Base-by-base conservation (phyloP, 2,888 invertebrate species). In the Rhodophaea formosa region DNA sequence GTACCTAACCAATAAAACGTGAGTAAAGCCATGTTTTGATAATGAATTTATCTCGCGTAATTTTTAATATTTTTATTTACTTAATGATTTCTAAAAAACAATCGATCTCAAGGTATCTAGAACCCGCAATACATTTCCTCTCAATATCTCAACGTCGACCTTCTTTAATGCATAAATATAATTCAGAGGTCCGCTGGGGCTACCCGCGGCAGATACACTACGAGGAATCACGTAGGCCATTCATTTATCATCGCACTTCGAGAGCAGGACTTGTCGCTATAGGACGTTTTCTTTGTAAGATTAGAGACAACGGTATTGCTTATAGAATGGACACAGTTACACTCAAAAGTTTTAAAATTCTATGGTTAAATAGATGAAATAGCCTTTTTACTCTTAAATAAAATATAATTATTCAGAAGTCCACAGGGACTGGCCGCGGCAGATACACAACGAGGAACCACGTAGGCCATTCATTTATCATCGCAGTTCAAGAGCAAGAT, bases 91-190 rank as follows among this genome's bases (percentile, higher is more conserved):
- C 23, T 23, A 23, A 23, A 23, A 23, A 23, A n/a, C n/a, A 2
- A 12, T 39, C 12, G 10, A n/a, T 39, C 6, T 39, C 12, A 39
- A n/a, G 39, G 39, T 61, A 58, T 55, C 39, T 39, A 12, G n/a
- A 39, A 39, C 12, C 39, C 10, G n/a, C n/a, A 39, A 10, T n/a
- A 39, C n/a, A 12, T 54, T 56, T 61, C 54, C 57, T 54, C 58
- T 64, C 64, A 62, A 68, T 68, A 68, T 63, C 62, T 68, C 66
- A 69, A 62, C 63, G 66, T 64, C 64, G 62, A 63, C 64, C 66
- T 58, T 58, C 61, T 62, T 64, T 59, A 60, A 59, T 62, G 61
- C 59, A 65, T 62, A 63, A 62, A 65, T 63, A 61, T 62, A 59
- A 65, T 66, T 64, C 64, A 59, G 59, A 35, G 55, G 53, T 59